Percentiles rank a stretch among this genome's conserved stretches.
Conservation (phyloP, 2,113 vertebrate species). For the Pycnonotus jocosus region DNA sequence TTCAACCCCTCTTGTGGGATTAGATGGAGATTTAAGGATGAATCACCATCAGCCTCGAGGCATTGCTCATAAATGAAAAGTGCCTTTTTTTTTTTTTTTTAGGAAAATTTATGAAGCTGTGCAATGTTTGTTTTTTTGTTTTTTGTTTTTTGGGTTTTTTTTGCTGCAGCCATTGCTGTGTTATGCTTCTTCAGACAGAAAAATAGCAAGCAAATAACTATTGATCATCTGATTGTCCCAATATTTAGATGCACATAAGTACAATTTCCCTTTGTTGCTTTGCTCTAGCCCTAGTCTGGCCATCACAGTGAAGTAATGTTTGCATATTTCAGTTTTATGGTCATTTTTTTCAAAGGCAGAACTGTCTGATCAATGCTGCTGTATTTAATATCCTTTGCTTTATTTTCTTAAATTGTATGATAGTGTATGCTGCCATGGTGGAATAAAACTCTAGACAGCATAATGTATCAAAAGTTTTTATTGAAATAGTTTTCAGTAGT, state of each 20-base stretch:
- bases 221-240: neutral
- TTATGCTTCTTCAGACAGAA: neutral
- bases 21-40: neutral
- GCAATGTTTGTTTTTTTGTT: too few relatives aligned
- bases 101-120: neutral
- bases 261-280: neutral
- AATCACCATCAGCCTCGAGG: neutral
- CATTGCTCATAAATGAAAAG: neutral
- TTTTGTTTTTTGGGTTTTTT: too few relatives aligned
- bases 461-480: neutral
- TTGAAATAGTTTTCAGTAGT: neutral
- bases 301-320: neutral
- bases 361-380: neutral
- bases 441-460: neutral
- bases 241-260: neutral
- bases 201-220: neutral
- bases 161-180: neutral
- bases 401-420: neutral
- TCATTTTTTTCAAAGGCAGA: neutral
- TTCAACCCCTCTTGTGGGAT: neutral
- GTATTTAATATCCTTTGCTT: neutral
- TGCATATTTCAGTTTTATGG: conserved; percentile 15
- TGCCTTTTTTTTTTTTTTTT: neutral
- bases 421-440: neutral
- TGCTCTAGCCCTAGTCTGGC: neutral